These are phyloP conservation scores for Metallyticus violacea DNA, from an alignment of 2,888 invertebrate genomes.

Conservation along the genomic window DNA sequence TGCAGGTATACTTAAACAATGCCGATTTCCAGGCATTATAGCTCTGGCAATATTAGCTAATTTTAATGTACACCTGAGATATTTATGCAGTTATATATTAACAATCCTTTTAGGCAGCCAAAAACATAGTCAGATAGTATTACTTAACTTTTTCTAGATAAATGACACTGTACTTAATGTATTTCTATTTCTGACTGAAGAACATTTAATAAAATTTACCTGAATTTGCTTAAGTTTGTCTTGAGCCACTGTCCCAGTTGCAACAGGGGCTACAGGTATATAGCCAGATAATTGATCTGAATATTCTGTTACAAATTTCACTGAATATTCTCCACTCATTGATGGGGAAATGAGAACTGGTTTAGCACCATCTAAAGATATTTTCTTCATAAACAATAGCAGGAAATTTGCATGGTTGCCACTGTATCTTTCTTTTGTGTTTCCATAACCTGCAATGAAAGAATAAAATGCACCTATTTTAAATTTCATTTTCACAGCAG, in stretches of 20 bases:
- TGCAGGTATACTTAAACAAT: no score
- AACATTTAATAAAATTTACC: background rate
- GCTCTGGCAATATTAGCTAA: no score
- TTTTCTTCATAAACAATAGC: constrained; percentile 38
- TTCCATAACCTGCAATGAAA: constrained; percentile 40
- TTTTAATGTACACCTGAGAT: no score
- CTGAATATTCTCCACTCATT: constrained; percentile 49
- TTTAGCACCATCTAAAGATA: constrained; percentile 37
- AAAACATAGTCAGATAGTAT: no score
- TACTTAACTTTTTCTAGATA: no score
- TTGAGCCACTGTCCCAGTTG: constrained; percentile 36
- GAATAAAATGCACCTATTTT: no score
- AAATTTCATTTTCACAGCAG: no score
- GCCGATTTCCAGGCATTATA: no score
- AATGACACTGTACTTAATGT: no score
- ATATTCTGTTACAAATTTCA: constrained; percentile 45
- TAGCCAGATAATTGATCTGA: constrained; percentile 43
- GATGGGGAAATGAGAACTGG: constrained; percentile 50
- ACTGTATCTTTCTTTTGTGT: constrained; percentile 34
- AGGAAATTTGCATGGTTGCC: constrained; percentile 39
- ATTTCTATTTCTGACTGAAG: background rate
- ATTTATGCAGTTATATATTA: no score
- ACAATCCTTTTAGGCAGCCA: no score
- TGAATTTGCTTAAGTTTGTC: background rate
- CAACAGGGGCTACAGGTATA: constrained; percentile 47